A percentile compares a stretch with the other conserved stretches of the same genome.
Conservation (phyloP, 2,797 vertebrate species). For the Catamblyrhynchus diadema region DNA sequence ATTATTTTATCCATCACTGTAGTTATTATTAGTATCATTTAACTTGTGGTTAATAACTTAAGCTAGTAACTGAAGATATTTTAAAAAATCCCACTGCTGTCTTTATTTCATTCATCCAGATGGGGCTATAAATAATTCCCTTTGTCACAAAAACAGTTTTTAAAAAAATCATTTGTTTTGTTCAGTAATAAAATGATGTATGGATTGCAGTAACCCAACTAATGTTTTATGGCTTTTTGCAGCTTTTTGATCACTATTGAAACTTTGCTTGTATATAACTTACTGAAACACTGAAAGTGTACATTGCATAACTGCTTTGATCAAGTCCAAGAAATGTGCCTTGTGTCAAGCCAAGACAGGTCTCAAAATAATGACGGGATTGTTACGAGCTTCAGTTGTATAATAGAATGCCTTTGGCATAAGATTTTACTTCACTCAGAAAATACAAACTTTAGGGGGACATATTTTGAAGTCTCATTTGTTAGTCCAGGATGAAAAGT, state of each 20-base stretch:
- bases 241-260: conserved; percentile 74
- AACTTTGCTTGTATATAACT: conserved; percentile 69
- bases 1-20: background rate
- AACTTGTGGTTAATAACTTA: background rate
- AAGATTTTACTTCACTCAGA: background rate
- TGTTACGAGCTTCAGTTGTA: background rate
- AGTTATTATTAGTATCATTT: background rate
- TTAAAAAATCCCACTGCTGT: background rate
- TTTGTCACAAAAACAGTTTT: conserved; percentile 48
- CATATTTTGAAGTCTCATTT: background rate
- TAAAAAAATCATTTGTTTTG: background rate
- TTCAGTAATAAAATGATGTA: conserved; percentile 8
- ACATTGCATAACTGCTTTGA: conserved; percentile 70
- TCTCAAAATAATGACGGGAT: conserved; percentile 3
- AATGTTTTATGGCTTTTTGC: conserved; percentile 77
- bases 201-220: conserved; percentile 72
- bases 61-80: background rate
- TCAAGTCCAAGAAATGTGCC: conserved; percentile 79
- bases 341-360: conserved; percentile 71
- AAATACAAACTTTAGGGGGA: background rate
- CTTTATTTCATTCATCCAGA: conserved; percentile 11
- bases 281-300: conserved; percentile 69
- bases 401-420: background rate
- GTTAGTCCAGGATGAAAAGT: background rate
- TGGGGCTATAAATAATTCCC: conserved; percentile 62